Percentiles rank a stretch among this genome's conserved stretches.
Conservation (phyloP, 2,113 vertebrate species). For the Apeltes quadracus region DNA sequence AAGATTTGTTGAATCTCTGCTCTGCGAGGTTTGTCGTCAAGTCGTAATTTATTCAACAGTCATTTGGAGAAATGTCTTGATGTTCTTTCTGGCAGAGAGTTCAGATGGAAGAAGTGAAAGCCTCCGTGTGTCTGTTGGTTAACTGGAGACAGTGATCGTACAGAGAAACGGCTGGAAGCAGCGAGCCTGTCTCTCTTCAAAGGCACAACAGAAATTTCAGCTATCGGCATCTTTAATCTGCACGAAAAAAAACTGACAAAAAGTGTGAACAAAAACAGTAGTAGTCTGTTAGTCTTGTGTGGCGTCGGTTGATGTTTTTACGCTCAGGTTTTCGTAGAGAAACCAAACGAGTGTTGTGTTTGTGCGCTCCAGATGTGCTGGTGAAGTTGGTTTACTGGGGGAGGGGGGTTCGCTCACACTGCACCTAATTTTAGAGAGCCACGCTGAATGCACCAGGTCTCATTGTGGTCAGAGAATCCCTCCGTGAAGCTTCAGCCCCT, state of each 20-base stretch:
- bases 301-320: too few species aligned
- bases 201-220: neutral
- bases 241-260: neutral
- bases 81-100: neutral
- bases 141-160: neutral
- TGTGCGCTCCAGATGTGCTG: neutral
- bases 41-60: neutral
- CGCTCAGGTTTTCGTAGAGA: neutral
- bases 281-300: neutral
- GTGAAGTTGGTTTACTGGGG: neutral
- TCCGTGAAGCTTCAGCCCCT: slow-evolving; percentile 16
- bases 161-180: neutral
- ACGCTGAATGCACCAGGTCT: too few species aligned
- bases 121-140: too few species aligned
- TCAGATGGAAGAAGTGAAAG: neutral
- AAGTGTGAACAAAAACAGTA: neutral
- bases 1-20: neutral
- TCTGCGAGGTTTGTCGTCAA: neutral
- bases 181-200: neutral
- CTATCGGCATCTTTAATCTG: neutral
- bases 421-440: neutral
- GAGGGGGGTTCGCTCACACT: neutral
- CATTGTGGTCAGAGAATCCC: slow-evolving; percentile 21
- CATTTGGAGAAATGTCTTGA: neutral
- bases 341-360: neutral